Base-by-base conservation (phyloP, 2,888 invertebrate species). In the Temnothorax unifasciatus region DNA sequence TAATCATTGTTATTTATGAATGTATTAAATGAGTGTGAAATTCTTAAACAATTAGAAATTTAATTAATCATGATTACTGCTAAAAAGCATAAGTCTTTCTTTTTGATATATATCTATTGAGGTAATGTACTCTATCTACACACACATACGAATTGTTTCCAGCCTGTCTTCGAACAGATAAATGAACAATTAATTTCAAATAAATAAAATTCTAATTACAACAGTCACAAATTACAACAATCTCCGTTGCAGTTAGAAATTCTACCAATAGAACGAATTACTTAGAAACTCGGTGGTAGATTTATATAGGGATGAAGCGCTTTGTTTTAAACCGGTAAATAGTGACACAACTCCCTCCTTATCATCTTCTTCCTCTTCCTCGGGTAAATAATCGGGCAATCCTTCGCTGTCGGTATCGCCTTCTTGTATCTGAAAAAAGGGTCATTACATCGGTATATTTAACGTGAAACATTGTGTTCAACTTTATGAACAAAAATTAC, bases 181-280 rank as follows among this genome's bases (percentile, higher is more conserved):
- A 21, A 47, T 4, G 3, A 57, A 63, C 74, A 34, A 34, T 52
- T 41, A 29, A 68, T 25, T 69, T 69, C 3, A 41, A 83, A 83
- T 83, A 79, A 84, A 71, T 84, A 84, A 84, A 68, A 61, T 54
- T 85, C 34, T 69, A 47, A 61, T 61, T 69, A 52, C 9, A 83
- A 25, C 18, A 54, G 57, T 76, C 41, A 41, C 38, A 71, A 71
- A 41, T 38, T 44, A 69, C 29, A 18, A 47, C 8, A 50, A 50
- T 64, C 59, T 38, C 8, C 29, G 13, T 68, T 68, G 41, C 8
- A 52, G 21, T 34, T 38, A 41, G 8, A 63, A 68, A 83, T 92
- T 95, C 92, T 81, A 95, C 95, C 95, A 95, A 71, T 95, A 95
- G 89, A 95, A 95, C 18, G 95, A 95, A 90, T 92, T 95, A 81